Conservation (phyloP, 2,113 vertebrate genomes). For the Taxidea taxus region DNA sequence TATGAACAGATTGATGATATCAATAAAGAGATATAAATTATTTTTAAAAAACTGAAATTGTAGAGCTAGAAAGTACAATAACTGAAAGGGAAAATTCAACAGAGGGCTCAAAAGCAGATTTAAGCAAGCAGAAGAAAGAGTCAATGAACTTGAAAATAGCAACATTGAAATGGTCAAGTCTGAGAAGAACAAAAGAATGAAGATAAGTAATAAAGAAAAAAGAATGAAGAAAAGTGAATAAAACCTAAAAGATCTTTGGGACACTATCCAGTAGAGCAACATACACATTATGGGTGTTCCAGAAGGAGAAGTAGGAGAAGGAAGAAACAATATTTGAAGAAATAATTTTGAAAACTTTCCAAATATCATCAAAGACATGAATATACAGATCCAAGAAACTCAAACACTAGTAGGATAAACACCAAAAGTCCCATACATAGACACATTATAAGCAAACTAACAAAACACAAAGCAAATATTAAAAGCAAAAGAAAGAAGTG, state of each 20-base stretch:
- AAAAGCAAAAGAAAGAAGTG: neutral
- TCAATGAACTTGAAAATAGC: neutral
- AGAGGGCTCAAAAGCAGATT: neutral
- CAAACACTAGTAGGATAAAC: neutral
- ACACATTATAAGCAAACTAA: neutral
- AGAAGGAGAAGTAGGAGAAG: neutral
- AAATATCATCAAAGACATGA: neutral
- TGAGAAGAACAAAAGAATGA: neutral
- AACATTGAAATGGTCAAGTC: neutral
- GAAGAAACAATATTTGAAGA: neutral
- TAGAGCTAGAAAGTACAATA: neutral
- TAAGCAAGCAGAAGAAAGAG: neutral
- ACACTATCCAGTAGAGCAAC: neutral
- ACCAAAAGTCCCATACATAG: neutral
- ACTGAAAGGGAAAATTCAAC: neutral
- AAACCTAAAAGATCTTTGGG: neutral
- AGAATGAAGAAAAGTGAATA: neutral
- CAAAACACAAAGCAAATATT: neutral
- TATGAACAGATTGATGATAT: neutral
- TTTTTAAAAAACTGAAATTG: neutral
- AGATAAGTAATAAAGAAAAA: neutral
- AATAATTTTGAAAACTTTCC: neutral
- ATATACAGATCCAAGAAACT: neutral
- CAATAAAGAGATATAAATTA: neutral
- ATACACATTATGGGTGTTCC: neutral